phyloP scores from a whole-genome alignment of 1,140 invertebrate species.

The Heliothis virescens region DNA sequence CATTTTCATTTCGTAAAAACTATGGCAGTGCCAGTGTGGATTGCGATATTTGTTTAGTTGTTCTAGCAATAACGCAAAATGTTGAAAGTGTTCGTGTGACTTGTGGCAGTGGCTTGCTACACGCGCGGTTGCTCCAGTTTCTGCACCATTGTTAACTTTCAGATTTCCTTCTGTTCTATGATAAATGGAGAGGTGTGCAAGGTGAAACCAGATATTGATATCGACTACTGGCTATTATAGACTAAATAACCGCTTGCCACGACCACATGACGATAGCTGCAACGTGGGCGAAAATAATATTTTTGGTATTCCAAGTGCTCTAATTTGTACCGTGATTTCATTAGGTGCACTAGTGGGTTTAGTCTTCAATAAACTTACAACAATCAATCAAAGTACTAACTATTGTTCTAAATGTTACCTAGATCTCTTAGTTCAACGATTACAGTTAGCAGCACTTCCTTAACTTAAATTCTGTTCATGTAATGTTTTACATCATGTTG shows the following conservation, averaged over 20 bases:
- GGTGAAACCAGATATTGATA: slow-evolving; percentile 14
- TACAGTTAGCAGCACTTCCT: neutral
- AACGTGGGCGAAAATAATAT: too few species aligned
- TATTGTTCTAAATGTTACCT: neutral
- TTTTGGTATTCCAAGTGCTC: too few species aligned
- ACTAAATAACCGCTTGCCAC: too few species aligned
- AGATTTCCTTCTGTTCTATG: slow-evolving; percentile 52
- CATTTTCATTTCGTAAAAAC: slow-evolving; percentile 25
- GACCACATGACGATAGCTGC: too few species aligned
- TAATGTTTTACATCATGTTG: neutral
- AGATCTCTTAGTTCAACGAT: neutral
- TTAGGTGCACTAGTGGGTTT: too few species aligned
- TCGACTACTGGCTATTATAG: neutral
- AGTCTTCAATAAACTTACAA: too few species aligned
- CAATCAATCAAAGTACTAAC: too few species aligned
- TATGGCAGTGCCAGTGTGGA: slow-evolving; percentile 16
- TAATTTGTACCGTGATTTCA: too few species aligned
- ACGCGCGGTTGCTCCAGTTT: slow-evolving; percentile 60
- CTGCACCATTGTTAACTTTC: slow-evolving; percentile 59
- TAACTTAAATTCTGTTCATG: neutral
- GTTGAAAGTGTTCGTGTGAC: slow-evolving; percentile 69
- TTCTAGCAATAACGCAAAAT: slow-evolving; percentile 57
- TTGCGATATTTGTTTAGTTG: slow-evolving; percentile 57
- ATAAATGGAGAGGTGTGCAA: slow-evolving; percentile 31
- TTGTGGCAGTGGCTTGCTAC: slow-evolving; percentile 52